Evolutionary conservation across 1,140 invertebrate genomes (phyloP), one percentile per base, ranked within the genome.

Genomic region (Scaptodrosophila lebanonensis): DNA sequence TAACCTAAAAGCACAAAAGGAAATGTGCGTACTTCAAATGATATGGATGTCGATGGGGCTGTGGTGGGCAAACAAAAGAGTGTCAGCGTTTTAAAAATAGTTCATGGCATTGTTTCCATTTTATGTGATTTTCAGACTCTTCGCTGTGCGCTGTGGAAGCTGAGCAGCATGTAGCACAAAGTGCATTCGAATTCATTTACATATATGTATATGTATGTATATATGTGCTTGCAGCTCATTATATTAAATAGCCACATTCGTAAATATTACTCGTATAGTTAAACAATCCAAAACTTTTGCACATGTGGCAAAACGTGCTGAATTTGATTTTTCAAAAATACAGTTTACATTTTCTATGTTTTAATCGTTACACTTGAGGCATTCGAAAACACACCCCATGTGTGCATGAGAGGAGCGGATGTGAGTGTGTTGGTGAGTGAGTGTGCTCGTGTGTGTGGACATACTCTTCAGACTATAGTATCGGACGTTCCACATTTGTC

Each of bases 61-160:
- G 20, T 50, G 33, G 50, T 32, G 50, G 50, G 44, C 49, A 57
- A 73, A 77, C 72, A 77, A 77, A 72, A 73, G 75, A 77, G 73
- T 77, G 73, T 77, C 73, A 77, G 73, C 73, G 53, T 61, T 77
- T 77, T 77, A 77, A 49, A 77, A 77, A 77, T 77, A 77, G 73
- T 73, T 77, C 71, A 61, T 58, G 58, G 67, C 64, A 75, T 66
- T 64, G 61, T 64, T 73, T 73, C 70, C 53, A 75, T 75, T 75
- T 75, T 61, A 57, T 77, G 51, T 68, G 73, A 79, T 77, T 67
- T 73, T 45, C n/a, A n/a, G n/a, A 56, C 33, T 48, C 44, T 60
- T 54, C 8, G 50, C 49, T 66, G 52, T 50, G 49, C 27, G 18
- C 18, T 39, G 27, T 44, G 48, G 48, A 49, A 15, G 65, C 49